Conservation (phyloP, 1,140 invertebrate species). For the Nylanderia fulva region DNA sequence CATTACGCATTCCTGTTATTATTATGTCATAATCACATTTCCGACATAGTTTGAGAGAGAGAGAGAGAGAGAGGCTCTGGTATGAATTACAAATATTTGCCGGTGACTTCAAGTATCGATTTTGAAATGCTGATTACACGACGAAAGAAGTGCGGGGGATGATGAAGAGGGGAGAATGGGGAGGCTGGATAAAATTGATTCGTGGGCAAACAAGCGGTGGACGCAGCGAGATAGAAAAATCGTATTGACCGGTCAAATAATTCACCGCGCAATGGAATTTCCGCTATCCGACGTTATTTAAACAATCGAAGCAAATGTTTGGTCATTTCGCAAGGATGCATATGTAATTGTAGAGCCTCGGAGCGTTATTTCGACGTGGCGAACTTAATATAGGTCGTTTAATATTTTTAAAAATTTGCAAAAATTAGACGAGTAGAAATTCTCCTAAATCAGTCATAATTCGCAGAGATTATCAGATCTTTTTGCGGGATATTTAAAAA, state of each 20-base stretch:
- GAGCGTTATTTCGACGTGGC: background rate
- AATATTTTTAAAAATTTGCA: background rate
- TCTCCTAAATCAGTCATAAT: background rate
- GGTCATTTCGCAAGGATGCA: background rate
- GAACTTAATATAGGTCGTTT: background rate
- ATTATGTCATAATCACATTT: background rate
- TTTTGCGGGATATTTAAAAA: background rate
- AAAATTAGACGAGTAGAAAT: background rate
- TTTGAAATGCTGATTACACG: conserved; percentile 38
- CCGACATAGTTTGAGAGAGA: background rate
- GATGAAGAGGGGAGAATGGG: background rate
- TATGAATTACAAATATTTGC: conserved; percentile 32
- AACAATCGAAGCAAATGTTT: background rate
- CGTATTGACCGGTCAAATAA: conserved; percentile 32
- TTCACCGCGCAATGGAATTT: background rate
- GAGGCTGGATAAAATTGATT: conserved; percentile 28
- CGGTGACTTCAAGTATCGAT: conserved; percentile 14
- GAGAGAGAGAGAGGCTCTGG: background rate
- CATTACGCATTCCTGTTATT: background rate
- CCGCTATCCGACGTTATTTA: background rate
- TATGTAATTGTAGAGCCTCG: background rate
- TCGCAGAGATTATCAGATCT: background rate
- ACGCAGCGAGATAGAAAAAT: conserved; percentile 23
- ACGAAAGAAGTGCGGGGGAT: background rate
- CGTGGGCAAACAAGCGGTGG: conserved; percentile 9